Evolutionary conservation across 1,140 invertebrate species (phyloP).

Genomic region (Pygmarrhopalites habei): DNA sequence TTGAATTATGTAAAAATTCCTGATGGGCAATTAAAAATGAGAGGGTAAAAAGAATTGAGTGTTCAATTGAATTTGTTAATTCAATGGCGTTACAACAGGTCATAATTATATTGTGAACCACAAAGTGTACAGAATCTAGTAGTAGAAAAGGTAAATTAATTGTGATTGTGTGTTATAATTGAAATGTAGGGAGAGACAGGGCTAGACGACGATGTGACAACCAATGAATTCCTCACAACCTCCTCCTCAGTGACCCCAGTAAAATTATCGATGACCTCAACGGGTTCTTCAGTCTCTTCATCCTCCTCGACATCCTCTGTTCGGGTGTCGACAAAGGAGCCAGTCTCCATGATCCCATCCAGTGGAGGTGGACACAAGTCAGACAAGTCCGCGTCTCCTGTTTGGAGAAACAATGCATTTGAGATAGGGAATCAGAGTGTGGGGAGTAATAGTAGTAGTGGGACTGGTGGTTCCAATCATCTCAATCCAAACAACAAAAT

Average conservation of each 20-base stretch:
- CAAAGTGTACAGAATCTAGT: background rate
- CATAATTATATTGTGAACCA: background rate
- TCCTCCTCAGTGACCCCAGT: slow-evolving; percentile 29
- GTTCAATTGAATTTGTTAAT: background rate
- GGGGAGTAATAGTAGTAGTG: no score
- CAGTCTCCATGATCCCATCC: background rate
- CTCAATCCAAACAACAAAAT: no score
- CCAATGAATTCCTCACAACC: slow-evolving; percentile 32
- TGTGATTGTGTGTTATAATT: background rate
- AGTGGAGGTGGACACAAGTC: background rate
- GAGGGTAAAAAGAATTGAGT: background rate
- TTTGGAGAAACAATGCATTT: slow-evolving; percentile 4
- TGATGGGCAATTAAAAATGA: no score
- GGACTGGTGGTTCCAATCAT: no score
- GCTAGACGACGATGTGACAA: slow-evolving; percentile 25
- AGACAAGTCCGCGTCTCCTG: background rate
- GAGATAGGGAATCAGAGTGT: background rate
- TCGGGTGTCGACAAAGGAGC: background rate
- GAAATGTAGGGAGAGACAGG: background rate
- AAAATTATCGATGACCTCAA: slow-evolving; percentile 12
- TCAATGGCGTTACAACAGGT: background rate
- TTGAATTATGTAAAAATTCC: no score
- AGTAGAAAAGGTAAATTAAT: background rate
- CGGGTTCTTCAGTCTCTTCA: background rate
- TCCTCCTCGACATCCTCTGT: slow-evolving; percentile 4